Evolutionary conservation across 2,113 vertebrate species (phyloP).

Genomic region (Syngnathus floridae): DNA sequence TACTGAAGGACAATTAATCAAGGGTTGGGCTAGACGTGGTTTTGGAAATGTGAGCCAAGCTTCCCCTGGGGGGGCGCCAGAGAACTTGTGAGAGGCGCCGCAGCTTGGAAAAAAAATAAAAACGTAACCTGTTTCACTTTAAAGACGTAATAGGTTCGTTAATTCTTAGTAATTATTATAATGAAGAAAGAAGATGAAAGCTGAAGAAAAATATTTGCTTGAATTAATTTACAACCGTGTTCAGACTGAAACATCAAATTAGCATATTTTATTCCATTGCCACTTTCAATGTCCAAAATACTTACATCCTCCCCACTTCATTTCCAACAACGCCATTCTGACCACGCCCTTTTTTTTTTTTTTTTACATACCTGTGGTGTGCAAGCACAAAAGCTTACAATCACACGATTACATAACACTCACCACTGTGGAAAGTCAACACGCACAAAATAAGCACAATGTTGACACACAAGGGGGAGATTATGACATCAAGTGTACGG

Average conservation of each 20-base stretch:
- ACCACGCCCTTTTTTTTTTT: conserved; percentile 21
- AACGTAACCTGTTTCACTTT: too few relatives aligned
- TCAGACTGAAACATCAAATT: background rate
- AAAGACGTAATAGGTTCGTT: too few relatives aligned
- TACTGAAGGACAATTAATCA: background rate
- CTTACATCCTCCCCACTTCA: background rate
- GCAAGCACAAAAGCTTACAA: conserved; percentile 26
- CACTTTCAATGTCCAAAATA: background rate
- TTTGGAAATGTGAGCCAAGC: background rate
- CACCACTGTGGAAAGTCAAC: conserved; percentile 26
- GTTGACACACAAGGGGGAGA: conserved; percentile 16
- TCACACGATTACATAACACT: conserved; percentile 40
- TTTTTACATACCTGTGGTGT: conserved; percentile 56
- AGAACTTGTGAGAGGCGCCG: too few relatives aligned
- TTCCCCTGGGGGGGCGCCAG: too few relatives aligned
- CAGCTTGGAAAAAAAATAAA: too few relatives aligned
- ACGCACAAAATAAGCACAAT: conserved; percentile 22
- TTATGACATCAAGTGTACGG: conserved; percentile 13
- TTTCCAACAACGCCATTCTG: conserved; percentile 14
- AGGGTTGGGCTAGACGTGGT: background rate
- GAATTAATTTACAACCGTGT: background rate
- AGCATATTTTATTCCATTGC: background rate
- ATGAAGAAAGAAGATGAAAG: too few relatives aligned
- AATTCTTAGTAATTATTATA: too few relatives aligned
- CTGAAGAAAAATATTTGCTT: too few relatives aligned